phyloP scores from a whole-genome alignment of 2,888 invertebrate species.

The Oegoconia quadripuncta region DNA sequence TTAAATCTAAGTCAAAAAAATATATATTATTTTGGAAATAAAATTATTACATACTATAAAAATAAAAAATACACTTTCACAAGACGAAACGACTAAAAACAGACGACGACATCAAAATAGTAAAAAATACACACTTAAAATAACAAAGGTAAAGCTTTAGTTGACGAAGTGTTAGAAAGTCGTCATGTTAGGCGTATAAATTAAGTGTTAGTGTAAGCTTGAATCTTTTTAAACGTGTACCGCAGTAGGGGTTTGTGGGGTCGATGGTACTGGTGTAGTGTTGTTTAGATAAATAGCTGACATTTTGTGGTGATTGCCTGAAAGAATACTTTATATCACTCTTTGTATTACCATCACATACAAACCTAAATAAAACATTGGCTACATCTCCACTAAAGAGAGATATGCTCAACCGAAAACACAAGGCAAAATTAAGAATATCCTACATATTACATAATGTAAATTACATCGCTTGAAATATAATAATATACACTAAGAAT shows the following conservation, averaged over 20 bases:
- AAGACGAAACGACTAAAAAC: conserved; percentile 23
- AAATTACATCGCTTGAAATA: not conserved
- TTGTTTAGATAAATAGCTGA: conserved; percentile 52
- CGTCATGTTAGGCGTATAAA: not conserved
- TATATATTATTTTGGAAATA: not conserved
- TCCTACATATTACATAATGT: not conserved
- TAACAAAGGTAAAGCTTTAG: conserved; percentile 1
- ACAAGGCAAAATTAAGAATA: conserved; percentile 6
- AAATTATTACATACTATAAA: conserved; percentile 15
- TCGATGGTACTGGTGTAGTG: conserved; percentile 46
- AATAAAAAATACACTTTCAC: conserved; percentile 22
- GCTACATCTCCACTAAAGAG: not conserved
- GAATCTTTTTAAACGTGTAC: conserved; percentile 48
- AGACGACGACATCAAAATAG: not conserved
- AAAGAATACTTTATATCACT: conserved; percentile 38
- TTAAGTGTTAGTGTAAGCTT: conserved; percentile 38
- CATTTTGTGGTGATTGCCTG: conserved; percentile 63
- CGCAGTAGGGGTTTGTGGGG: conserved; percentile 55
- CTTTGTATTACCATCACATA: not conserved
- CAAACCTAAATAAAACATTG: not conserved
- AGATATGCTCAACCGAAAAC: conserved; percentile 4
- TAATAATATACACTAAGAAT: conserved; percentile 1
- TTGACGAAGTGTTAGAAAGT: not conserved
- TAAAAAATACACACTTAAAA: not conserved
- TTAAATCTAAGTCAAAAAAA: too few relatives aligned